Evolutionary conservation across 2,113 vertebrate genomes (phyloP).

Genomic region (Lepus timidus): DNA sequence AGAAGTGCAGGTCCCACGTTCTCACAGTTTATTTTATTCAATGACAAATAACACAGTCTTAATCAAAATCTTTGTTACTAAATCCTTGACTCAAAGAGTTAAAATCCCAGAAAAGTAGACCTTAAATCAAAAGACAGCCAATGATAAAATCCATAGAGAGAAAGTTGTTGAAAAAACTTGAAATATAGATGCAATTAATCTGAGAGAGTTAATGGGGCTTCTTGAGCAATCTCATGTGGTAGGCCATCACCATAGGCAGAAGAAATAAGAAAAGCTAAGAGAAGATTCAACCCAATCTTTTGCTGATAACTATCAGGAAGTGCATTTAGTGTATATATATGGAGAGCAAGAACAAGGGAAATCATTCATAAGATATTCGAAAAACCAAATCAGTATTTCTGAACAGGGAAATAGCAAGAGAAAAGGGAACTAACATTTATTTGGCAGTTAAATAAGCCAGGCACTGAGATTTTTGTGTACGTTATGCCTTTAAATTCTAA

Average conservation of each 20-base stretch:
- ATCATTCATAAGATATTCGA: not conserved
- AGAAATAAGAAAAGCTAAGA: not conserved
- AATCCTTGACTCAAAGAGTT: not conserved
- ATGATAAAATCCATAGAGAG: not conserved
- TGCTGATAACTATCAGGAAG: not conserved
- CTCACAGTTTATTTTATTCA: not conserved
- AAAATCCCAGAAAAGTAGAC: not conserved
- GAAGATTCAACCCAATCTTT: not conserved
- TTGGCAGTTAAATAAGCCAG: not conserved
- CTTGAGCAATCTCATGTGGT: conserved; percentile 3
- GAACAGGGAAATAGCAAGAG: not conserved
- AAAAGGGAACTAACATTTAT: not conserved
- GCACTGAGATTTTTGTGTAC: not conserved
- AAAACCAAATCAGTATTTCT: conserved; percentile 32
- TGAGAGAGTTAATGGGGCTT: not conserved
- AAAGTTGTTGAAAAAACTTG: not conserved
- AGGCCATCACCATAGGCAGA: not conserved
- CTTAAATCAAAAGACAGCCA: not conserved
- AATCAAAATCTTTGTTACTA: conserved; percentile 14
- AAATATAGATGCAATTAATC: conserved; percentile 29
- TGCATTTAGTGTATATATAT: not conserved
- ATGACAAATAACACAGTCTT: conserved; percentile 1
- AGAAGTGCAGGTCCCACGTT: no score
- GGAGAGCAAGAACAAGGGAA: not conserved
- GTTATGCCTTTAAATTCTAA: not conserved